A percentile compares a stretch with the other conserved stretches of the same genome.
Evolutionary conservation across 2,113 vertebrate genomes (phyloP).

Genomic region (Pseudopodoces humilis): DNA sequence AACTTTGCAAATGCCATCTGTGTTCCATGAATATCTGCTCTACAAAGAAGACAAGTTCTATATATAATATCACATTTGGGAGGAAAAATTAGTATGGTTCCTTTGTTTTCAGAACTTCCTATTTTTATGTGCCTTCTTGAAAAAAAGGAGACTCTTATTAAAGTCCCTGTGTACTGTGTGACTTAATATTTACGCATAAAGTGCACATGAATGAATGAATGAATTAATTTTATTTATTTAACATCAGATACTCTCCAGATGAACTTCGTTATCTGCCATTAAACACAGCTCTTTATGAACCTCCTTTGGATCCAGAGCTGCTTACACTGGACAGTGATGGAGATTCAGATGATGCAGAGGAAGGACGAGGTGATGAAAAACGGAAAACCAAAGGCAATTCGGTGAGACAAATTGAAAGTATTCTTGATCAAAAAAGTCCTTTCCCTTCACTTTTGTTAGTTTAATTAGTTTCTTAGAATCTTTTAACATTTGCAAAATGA

Average conservation of each 20-base stretch:
- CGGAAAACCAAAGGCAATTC: conserved; percentile 85
- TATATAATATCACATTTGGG: neutral
- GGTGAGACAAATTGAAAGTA: conserved; percentile 65
- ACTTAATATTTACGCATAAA: neutral
- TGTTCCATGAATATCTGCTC: neutral
- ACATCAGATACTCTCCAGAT: conserved; percentile 90
- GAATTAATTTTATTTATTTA: neutral
- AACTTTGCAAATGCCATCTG: neutral
- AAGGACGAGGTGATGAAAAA: conserved; percentile 83
- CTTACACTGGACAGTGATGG: conserved; percentile 92
- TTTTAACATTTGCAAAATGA: neutral
- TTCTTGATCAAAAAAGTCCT: neutral
- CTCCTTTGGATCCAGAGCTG: conserved; percentile 94
- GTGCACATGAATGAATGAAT: neutral
- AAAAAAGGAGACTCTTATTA: neutral
- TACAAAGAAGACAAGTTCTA: neutral
- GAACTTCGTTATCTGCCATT: conserved; percentile 94
- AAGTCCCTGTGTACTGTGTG: neutral
- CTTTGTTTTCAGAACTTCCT: neutral
- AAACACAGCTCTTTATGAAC: conserved; percentile 96
- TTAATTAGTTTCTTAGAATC: neutral
- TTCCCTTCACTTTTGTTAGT: neutral
- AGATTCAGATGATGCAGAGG: conserved; percentile 92
- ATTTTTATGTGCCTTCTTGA: neutral
- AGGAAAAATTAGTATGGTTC: neutral